These are phyloP conservation scores for Armadillidium nasatum DNA, from an alignment of 1,140 invertebrate species.

Conservation along the genomic window DNA sequence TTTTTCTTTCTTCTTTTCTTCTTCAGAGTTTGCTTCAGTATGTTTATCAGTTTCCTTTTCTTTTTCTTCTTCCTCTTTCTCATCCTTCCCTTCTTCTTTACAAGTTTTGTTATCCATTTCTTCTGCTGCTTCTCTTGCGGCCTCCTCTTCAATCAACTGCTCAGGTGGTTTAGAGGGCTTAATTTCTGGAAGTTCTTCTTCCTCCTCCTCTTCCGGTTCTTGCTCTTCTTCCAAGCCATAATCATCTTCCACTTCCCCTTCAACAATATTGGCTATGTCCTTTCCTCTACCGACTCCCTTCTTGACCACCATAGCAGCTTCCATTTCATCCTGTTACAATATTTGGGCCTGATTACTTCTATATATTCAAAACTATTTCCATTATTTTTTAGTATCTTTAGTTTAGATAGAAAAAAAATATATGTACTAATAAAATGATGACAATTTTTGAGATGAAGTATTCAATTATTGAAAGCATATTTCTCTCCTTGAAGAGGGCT, in stretches of 20 bases:
- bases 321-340: slow-evolving; percentile 59
- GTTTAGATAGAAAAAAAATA: neutral
- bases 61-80: slow-evolving; percentile 26
- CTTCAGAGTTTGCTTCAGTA: slow-evolving; percentile 18
- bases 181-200: slow-evolving; percentile 31
- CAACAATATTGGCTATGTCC: slow-evolving; percentile 81
- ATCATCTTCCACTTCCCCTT: slow-evolving; percentile 53
- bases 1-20: slow-evolving; percentile 25
- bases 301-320: slow-evolving; percentile 60
- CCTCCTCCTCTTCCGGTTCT: slow-evolving; percentile 29
- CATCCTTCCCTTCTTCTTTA: slow-evolving; percentile 31
- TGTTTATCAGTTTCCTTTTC: slow-evolving; percentile 25
- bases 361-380: no score
- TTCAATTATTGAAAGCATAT: no score
- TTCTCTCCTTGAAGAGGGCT: no score
- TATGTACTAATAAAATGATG: neutral
- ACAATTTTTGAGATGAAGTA: no score
- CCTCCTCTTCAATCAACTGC: slow-evolving; percentile 31
- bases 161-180: slow-evolving; percentile 27
- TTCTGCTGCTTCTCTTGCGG: slow-evolving; percentile 35
- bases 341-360: no score
- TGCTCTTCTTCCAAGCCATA: slow-evolving; percentile 39
- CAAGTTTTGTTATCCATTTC: slow-evolving; percentile 18
- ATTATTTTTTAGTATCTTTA: no score
- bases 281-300: slow-evolving; percentile 77